These are phyloP conservation scores for Aviceda leuphotes DNA, from an alignment of 2,797 vertebrate species.

Conservation along the genomic window DNA sequence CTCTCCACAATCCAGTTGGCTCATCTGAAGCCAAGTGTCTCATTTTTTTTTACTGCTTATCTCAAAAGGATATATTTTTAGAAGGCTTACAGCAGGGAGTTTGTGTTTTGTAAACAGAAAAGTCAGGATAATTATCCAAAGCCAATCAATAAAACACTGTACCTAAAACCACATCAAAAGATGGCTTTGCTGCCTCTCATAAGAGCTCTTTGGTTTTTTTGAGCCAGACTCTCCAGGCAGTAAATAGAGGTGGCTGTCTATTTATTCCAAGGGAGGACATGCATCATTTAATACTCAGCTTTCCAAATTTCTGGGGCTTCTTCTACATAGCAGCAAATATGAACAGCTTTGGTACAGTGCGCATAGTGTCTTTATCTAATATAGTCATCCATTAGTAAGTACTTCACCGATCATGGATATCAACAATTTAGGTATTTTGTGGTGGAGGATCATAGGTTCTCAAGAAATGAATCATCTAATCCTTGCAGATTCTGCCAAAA, in stretches of 20 bases:
- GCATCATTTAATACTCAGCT: constrained; percentile 19
- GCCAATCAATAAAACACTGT: constrained; percentile 13
- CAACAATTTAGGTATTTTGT: background rate
- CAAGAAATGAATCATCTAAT: background rate
- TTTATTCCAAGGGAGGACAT: constrained; percentile 2
- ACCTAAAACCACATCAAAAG: constrained; percentile 36
- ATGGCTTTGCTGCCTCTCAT: background rate
- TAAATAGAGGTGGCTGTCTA: constrained; percentile 14
- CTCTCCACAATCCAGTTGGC: background rate
- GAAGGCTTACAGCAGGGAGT: background rate
- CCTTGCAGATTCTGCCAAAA: constrained; percentile 20
- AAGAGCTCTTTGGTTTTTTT: constrained; percentile 14
- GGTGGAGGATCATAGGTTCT: background rate
- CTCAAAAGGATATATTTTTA: constrained; percentile 36
- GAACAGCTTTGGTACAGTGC: background rate
- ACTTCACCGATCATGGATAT: background rate
- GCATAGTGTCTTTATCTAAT: background rate
- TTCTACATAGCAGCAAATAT: background rate
- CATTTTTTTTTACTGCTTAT: background rate
- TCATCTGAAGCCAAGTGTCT: background rate
- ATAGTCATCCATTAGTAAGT: background rate
- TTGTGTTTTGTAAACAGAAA: constrained; percentile 33
- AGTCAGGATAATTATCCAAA: constrained; percentile 10
- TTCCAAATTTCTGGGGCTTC: background rate
- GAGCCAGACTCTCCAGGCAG: background rate